phyloP scores from a whole-genome alignment of 92 coral and sea anemone genomes.

The Porites evermanni region DNA sequence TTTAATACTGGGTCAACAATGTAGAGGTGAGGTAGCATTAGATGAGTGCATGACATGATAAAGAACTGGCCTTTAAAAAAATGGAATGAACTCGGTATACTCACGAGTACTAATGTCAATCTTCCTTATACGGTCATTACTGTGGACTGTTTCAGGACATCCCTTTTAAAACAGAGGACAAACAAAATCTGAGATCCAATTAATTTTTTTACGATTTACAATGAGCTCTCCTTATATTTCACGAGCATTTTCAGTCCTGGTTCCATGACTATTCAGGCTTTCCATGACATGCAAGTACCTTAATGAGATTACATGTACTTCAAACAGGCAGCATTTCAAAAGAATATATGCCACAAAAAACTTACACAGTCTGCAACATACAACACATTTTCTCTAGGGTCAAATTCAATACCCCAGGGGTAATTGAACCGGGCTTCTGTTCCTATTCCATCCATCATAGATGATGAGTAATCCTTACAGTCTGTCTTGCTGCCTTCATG shows the following conservation, averaged over 20 bases:
- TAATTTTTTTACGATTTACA: no score
- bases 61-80: not conserved
- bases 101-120: conserved; percentile 47
- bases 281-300: no score
- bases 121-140: conserved; percentile 79
- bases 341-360: not conserved
- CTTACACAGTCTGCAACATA: conserved; percentile 91
- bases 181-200: not conserved
- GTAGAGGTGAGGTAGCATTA: not conserved
- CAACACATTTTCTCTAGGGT: conserved; percentile 46
- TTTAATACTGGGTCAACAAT: no score
- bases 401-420: conserved; percentile 89
- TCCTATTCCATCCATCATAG: conserved; percentile 73
- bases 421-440: conserved; percentile 80
- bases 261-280: no score
- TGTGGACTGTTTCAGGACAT: conserved; percentile 64
- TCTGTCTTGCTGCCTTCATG: conserved; percentile 76
- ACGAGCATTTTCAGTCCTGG: no score
- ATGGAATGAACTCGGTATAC: not conserved
- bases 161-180: conserved; percentile 40
- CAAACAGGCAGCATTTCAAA: not conserved
- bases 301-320: no score
- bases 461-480: conserved; percentile 61
- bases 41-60: not conserved
- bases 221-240: no score